Evolutionary conservation across 2,888 invertebrate species (phyloP), one percentile per base, ranked within the genome.

Genomic region (Scaptomyza cyrtandrae): DNA sequence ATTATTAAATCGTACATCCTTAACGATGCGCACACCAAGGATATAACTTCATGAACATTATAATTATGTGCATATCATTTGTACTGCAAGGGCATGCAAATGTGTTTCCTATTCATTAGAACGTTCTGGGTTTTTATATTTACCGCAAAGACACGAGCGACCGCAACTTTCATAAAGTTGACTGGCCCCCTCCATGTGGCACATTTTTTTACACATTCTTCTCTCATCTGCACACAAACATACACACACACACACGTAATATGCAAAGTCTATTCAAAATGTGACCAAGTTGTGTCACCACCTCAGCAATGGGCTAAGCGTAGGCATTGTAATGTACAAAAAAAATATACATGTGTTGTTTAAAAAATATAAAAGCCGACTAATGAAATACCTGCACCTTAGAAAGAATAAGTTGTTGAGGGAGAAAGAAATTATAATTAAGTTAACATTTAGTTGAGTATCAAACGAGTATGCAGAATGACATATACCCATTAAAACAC

Each of bases 241-340:
- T n/a, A 41, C 44, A 4, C 41, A 24, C 48, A 6, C 44, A 24
- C 45, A 27, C 55, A 45, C 41, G 54, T 66, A 67, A 61, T 73
- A 73, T 79, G 56, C 71, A 67, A 57, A 65, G 78, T 73, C 71
- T 78, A 82, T 83, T 83, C 73, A 83, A 78, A 78, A 85, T 84
- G 70, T 68, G 70, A 54, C 62, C 67, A 59, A 64, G 80, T 73
- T 72, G 73, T 75, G 82, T 70, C 82, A 67, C 63, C 82, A 79
- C 71, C 75, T 75, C 35, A 45, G 52, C 19, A 33, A n/a, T 6
- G 2, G 1, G 19, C 19, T 19, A 53, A 46, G 41, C 31, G 64
- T 60, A 49, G 52, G 70, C 60, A 67, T 65, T 9, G 66, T 52
- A 33, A 61, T 19, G 4, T 2, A 14, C 5, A 9, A 4, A n/a